phyloP scores from a whole-genome alignment of 64 coral and sea anemone species.

The Actinia equina region DNA sequence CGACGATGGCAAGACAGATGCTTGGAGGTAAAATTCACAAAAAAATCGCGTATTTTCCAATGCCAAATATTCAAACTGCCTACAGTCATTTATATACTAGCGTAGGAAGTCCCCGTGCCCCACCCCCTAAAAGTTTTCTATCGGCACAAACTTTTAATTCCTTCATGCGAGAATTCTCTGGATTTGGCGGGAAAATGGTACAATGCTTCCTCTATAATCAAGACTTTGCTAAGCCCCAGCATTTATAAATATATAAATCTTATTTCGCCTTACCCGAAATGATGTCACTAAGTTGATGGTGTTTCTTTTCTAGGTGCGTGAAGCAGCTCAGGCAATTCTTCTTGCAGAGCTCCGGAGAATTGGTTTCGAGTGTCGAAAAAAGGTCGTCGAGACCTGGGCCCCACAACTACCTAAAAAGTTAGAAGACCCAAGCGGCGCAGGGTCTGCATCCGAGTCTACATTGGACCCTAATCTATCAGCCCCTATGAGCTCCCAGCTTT shows the following conservation, averaged over 20 bases:
- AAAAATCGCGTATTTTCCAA: too few relatives aligned
- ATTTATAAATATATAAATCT: too few relatives aligned
- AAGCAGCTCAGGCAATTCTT: conserved; percentile 89
- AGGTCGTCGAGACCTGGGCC: conserved; percentile 96
- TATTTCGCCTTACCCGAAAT: background rate
- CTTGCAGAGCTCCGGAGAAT: conserved; percentile 85
- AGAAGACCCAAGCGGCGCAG: conserved; percentile 34
- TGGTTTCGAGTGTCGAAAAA: conserved; percentile 76
- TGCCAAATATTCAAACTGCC: too few relatives aligned
- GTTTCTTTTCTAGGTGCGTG: conserved; percentile 53
- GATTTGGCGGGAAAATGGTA: too few relatives aligned
- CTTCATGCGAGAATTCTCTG: too few relatives aligned
- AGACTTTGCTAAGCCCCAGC: too few relatives aligned
- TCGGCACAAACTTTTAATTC: too few relatives aligned
- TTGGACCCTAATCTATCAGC: background rate
- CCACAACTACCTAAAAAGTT: conserved; percentile 86
- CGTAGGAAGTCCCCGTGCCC: too few relatives aligned
- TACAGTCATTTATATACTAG: too few relatives aligned
- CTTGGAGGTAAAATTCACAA: conserved; percentile 84
- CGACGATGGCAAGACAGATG: conserved; percentile 97
- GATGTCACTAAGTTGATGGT: background rate
- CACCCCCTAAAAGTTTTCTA: too few relatives aligned
- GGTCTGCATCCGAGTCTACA: conserved; percentile 37
- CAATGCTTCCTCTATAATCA: too few relatives aligned
- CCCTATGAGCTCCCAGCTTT: conserved; percentile 29